phyloP scores from a whole-genome alignment of 2,113 vertebrate genomes.

The Phocoena sinus region DNA sequence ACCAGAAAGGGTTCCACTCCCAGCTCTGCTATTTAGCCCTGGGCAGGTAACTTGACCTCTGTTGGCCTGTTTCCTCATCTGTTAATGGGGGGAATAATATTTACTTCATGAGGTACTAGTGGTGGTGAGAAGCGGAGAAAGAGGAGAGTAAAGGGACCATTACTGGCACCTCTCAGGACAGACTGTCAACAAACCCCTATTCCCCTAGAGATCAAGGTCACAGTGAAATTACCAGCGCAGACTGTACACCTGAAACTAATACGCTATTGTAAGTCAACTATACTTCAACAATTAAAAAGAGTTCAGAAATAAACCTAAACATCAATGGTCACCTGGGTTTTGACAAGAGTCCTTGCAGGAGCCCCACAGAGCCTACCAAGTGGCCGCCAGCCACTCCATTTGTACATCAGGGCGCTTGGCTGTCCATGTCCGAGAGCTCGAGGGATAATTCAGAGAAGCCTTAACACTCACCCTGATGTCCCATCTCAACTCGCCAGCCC shows the following conservation, averaged over 20 bases:
- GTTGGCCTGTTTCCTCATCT: background rate
- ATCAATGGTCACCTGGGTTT: background rate
- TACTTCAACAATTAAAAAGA: background rate
- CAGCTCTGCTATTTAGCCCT: background rate
- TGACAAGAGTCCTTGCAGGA: background rate
- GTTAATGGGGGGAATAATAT: background rate
- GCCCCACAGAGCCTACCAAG: background rate
- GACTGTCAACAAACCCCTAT: background rate
- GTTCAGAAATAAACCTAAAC: background rate
- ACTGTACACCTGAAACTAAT: background rate
- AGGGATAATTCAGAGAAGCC: background rate
- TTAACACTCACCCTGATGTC: background rate
- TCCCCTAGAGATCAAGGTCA: background rate
- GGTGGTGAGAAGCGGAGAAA: background rate
- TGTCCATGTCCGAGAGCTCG: background rate
- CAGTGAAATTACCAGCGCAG: background rate
- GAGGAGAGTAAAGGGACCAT: background rate
- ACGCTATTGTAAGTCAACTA: background rate
- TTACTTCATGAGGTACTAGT: background rate
- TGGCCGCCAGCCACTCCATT: background rate
- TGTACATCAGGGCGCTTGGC: background rate
- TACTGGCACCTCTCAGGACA: background rate
- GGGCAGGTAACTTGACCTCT: background rate
- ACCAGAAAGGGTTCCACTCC: constrained; percentile 32
- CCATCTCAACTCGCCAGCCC: background rate